Percentiles rank a stretch among this genome's conserved stretches.
Evolutionary conservation across 1,140 invertebrate genomes (phyloP).

Genomic region (Psilanteris sp.): DNA sequence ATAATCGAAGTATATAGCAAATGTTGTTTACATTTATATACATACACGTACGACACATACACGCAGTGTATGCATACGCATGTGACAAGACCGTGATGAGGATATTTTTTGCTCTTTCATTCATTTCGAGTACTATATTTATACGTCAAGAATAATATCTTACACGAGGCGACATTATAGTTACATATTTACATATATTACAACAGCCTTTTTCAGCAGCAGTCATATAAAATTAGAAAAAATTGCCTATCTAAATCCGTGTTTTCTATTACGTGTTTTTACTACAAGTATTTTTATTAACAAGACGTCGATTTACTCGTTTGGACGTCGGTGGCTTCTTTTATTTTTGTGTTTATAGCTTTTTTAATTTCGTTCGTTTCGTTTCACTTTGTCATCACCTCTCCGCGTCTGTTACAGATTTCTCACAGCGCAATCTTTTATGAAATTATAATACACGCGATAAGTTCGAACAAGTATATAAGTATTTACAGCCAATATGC

Average conservation of each 20-base stretch:
- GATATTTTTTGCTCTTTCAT: constrained; percentile 63
- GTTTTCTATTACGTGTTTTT: constrained; percentile 54
- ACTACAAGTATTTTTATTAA: constrained; percentile 54
- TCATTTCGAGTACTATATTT: constrained; percentile 67
- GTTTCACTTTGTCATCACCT: constrained; percentile 11
- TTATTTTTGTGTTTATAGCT: constrained; percentile 22
- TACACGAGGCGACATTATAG: constrained; percentile 78
- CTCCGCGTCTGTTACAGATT: constrained; percentile 12
- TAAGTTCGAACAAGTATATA: constrained; percentile 57
- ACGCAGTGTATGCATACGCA: constrained; percentile 66
- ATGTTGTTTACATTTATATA: constrained; percentile 70
- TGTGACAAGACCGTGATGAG: constrained; percentile 61
- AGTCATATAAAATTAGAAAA: constrained; percentile 78
- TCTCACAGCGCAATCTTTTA: constrained; percentile 53
- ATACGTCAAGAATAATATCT: constrained; percentile 74
- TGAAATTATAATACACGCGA: constrained; percentile 58
- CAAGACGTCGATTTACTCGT: constrained; percentile 25
- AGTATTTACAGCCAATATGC: constrained; percentile 63
- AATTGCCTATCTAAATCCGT: constrained; percentile 75
- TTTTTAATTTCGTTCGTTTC: constrained; percentile 22
- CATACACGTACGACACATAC: constrained; percentile 67
- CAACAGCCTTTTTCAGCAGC: constrained; percentile 70
- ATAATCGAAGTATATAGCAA: constrained; percentile 74
- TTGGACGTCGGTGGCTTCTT: constrained; percentile 20
- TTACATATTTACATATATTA: constrained; percentile 81